Evolutionary conservation across 2,888 invertebrate species (phyloP).

Genomic region (Acanthosepion esculentum): DNA sequence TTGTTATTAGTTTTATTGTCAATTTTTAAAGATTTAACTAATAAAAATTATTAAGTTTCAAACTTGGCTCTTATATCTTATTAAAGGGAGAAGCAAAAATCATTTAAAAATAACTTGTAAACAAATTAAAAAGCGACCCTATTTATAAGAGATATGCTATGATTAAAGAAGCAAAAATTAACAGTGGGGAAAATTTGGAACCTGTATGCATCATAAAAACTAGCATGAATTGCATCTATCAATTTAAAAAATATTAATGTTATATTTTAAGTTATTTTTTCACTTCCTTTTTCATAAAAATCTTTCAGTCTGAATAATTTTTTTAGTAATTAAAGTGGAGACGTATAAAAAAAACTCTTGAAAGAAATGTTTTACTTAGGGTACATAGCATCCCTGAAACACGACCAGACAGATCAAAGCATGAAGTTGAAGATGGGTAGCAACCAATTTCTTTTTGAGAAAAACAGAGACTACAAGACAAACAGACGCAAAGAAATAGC

Average conservation of each 20-base stretch:
- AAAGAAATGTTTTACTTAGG: no score
- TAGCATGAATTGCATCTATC: not conserved
- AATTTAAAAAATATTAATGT: not conserved
- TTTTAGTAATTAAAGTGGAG: no score
- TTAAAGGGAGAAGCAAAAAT: no score
- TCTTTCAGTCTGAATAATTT: not conserved
- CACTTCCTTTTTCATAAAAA: not conserved
- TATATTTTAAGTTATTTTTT: not conserved
- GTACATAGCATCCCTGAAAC: not conserved
- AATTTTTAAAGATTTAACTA: no score
- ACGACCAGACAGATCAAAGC: not conserved
- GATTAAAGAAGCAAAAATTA: not conserved
- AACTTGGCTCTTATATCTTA: no score
- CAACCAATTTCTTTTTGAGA: not conserved
- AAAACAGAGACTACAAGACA: not conserved
- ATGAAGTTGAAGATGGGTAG: not conserved
- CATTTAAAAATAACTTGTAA: no score
- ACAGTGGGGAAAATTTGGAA: not conserved
- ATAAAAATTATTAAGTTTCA: no score
- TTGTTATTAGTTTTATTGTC: no score
- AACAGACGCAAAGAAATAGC: not conserved
- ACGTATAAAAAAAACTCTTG: no score
- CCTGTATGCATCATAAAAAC: not conserved
- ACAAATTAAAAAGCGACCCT: not conserved
- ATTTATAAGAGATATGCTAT: not conserved